Evolutionary conservation across 2,113 vertebrate genomes (phyloP), one percentile per base, ranked within the genome.

Genomic region (Pachyramphus minor): DNA sequence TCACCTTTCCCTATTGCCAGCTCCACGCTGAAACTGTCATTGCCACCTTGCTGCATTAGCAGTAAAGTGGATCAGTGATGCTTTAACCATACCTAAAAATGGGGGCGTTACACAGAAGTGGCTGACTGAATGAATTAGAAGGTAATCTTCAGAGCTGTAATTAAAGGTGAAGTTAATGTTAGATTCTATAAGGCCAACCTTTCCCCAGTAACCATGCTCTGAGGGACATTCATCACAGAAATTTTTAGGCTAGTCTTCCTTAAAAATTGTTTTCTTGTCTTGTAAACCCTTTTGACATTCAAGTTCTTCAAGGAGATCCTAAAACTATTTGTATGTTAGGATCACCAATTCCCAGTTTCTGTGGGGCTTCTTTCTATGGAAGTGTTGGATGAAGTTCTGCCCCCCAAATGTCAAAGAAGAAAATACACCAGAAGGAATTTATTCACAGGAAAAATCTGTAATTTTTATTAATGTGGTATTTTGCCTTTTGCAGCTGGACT

Each of bases 1-100:
- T 89, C 90, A 94, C 90, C 88, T 93, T 81, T 94, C 85, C 68
- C 88, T 59, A 11, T 56, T 64, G 68, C 68, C 92, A 93, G 79
- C 84, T 88, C 59, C 1, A 1, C 64, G 18, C 60, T 49, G 60
- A 95, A 68, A 53, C 33, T 47, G 63, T 52, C 66, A 78, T 67
- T 58, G 2, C 39, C 50, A 83, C 75, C 82, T 77, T 71, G 90
- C 93, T 86, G 80, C 72, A 33, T 81, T 83, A 93, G 88, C 93
- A 93, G 59, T 73, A 96, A 96, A 91, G 88, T 28, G 79, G 84
- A 94, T 88, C 42, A 14, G 85, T 49, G 87, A 59, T 68, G 68
- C 75, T 95, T 84, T 88, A 90, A 75, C 83, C 4, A 1, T 30
- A 59, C 68, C 90, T 91, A 72, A 88, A 96, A 88, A 66, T 3